Base-by-base conservation (phyloP, 2,888 invertebrate genomes). In the Cephus spinipes region DNA sequence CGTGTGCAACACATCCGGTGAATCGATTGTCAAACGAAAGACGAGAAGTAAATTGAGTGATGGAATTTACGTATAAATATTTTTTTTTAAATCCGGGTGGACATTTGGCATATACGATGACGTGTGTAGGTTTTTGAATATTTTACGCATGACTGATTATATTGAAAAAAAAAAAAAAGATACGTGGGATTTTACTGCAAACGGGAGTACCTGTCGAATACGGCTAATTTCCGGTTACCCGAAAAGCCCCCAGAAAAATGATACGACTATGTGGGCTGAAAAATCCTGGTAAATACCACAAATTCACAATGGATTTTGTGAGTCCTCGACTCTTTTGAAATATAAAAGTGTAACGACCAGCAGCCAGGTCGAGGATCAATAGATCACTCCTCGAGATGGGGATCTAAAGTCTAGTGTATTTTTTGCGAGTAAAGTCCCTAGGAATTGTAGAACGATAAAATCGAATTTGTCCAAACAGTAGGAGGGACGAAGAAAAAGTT, bases 401-500 rank as follows among this genome's bases (percentile, higher is more conserved):
- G 71, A 69, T 30, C 71, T 69, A 15, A 23, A 40, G 40, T 40
- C 32, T 32, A 32, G 71, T 69, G 71, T 69, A 69, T 30, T 69
- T 69, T 69, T 30, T 23, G 71, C 71, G 71, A 69, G 31, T 69
- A 32, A 32, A 69, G 30, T 69, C 32, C 71, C 31, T 69, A 69
- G 31, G 73, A 34, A n/a, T 55, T 69, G 32, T 69, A 73, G 40
- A 12, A 73, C 83, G 88, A 88, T 88, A 88, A 80, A 77, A 88
- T 88, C 88, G 81, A 88, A 87, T 87, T 88, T 87, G 87, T 82
- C 81, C 86, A 83, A 85, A 85, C 86, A 85, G 83, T 83, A 79
- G 85, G 87, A 86, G 79, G 77, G 73, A 74, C 73, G 73, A 74
- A 33, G 77, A 69, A 55, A 15, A 31, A 34, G 71, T 40, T 69